Base-by-base conservation (phyloP, 2,888 invertebrate genomes). In the Acanthopleura granulata region DNA sequence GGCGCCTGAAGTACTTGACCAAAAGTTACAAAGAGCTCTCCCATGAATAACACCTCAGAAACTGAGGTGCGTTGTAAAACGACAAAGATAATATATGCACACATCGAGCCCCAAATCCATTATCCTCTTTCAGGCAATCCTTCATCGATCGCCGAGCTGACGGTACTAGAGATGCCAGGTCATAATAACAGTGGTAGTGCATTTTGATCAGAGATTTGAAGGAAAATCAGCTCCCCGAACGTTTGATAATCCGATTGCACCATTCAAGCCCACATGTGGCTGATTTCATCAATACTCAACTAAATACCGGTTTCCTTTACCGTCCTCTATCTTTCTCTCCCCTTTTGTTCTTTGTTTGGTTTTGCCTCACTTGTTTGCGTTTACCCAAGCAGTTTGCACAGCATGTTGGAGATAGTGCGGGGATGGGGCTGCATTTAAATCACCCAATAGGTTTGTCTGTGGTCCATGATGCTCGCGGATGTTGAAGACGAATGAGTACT, bases 1-100 rank as follows among this genome's bases (percentile, higher is more conserved):
- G 29, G 29, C 66, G 66, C 66, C 29, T 14, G 6, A 66, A 66
- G 66, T 15, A 66, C 66, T 27, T 66, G 66, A 27, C 66, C 66
- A 66, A 27, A 66, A 66, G 66, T 66, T 66, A 66, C 66, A 66
- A 66, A 66, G 66, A 66, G 66, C 29, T 27, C 66, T 66, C 16
- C 22, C 16, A 25, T 66, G 66, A 66, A 66, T 27, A 66, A 27
- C 66, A 66, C 66, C 22, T 66, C 29, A 16, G 66, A 6, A 3
- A 12, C 66, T 66, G 22, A 57, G 66, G 3, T 27, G 25, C 25
- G 3, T 66, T 66, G 66, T 66, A 16, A 27, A 6, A 27, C 66
- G 16, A 16, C 25, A 66, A 66, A 25, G 22, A 57, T 57, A 57
- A 57, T 57, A 22, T 57, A 57, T 57, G 57, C 57, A 57, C 22